phyloP scores from a whole-genome alignment of 2,113 vertebrate species.

The Fulmarus glacialis region DNA sequence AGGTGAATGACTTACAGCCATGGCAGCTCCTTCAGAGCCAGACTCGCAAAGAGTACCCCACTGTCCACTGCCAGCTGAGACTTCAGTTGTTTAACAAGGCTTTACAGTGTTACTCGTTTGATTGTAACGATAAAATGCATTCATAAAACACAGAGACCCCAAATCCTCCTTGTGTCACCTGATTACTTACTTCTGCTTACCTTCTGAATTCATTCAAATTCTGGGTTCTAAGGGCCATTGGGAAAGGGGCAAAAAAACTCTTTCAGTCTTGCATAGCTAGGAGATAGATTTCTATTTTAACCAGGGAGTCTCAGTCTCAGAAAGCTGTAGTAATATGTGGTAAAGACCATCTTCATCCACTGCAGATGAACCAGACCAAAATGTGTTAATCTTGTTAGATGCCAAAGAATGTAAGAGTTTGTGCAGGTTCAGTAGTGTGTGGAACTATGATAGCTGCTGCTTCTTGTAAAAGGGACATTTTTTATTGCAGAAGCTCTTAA shows the following conservation, averaged over 20 bases:
- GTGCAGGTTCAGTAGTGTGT: neutral
- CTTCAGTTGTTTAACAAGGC: neutral
- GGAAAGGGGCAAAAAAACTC: neutral
- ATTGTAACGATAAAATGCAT: neutral
- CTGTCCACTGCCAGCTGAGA: fast-evolving
- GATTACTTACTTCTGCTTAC: neutral
- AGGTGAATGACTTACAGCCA: neutral
- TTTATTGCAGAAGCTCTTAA: neutral
- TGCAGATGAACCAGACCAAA: neutral
- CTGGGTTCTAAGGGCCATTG: neutral
- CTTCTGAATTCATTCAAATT: neutral
- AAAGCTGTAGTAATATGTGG: neutral
- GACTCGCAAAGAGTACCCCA: fast-evolving
- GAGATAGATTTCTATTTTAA: neutral
- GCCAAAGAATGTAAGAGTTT: neutral
- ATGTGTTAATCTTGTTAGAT: neutral
- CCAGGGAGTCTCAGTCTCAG: neutral
- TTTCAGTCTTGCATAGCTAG: neutral
- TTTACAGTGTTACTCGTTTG: neutral
- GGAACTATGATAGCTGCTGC: neutral
- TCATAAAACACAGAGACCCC: neutral
- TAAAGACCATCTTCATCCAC: neutral
- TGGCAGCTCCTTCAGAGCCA: neutral
- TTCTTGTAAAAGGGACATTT: neutral
- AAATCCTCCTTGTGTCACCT: fast-evolving